Conservation (phyloP, 2,113 vertebrate species). For the Bambusicola thoracicus region DNA sequence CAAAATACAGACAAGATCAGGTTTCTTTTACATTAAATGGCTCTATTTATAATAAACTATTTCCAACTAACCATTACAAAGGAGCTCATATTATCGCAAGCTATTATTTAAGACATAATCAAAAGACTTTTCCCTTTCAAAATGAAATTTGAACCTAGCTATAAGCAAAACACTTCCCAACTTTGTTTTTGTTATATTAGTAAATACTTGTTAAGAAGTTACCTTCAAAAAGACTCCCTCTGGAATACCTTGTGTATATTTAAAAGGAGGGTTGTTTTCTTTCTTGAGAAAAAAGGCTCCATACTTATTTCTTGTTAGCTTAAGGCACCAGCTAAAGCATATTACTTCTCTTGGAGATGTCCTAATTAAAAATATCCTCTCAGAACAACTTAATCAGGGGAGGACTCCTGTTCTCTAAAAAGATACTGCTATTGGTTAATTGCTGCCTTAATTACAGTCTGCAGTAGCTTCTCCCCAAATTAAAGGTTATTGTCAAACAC, state of each 20-base stretch:
- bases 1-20: conserved; percentile 5
- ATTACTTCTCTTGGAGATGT: not conserved
- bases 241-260: not conserved
- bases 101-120: conserved; percentile 48
- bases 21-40: not conserved
- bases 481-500: conserved; percentile 31
- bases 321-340: not conserved
- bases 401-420: not conserved
- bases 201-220: conserved; percentile 7
- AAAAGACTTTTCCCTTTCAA: conserved; percentile 6
- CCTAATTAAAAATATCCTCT: not conserved
- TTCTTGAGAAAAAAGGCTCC: not conserved
- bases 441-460: conserved; percentile 42
- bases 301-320: not conserved
- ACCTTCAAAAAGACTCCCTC: not conserved
- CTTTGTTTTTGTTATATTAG: not conserved
- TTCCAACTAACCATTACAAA: conserved; percentile 23
- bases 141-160: not conserved
- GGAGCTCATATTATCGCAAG: not conserved
- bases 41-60: conserved; percentile 45
- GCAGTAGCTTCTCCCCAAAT: conserved; percentile 7
- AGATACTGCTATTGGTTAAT: not conserved
- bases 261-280: not conserved
- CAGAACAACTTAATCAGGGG: not conserved
- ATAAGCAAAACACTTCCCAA: not conserved